Conservation (phyloP, 2,888 invertebrate genomes). For the Acleris emargana region DNA sequence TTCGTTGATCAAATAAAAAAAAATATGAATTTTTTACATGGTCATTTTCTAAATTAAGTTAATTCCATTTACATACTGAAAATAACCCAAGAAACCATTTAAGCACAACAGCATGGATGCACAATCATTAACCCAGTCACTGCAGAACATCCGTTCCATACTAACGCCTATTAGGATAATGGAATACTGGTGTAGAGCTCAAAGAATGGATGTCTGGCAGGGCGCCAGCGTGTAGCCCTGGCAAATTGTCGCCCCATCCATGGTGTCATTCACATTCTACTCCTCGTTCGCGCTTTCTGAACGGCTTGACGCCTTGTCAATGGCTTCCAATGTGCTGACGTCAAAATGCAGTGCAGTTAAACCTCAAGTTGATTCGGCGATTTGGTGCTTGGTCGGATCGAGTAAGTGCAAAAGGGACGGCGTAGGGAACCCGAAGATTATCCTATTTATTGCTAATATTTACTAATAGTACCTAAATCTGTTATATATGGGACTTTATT, state of each 20-base stretch:
- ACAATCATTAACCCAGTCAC: constrained; percentile 64
- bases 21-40: too few species aligned
- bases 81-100: not conserved
- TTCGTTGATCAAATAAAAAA: too few species aligned
- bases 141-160: constrained; percentile 53
- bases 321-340: constrained; percentile 42
- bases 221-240: constrained; percentile 55
- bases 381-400: too few species aligned
- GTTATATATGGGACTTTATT: too few species aligned
- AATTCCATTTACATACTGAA: not conserved
- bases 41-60: not conserved
- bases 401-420: too few species aligned
- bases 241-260: constrained; percentile 41
- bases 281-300: constrained; percentile 17
- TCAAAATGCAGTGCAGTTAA: not conserved
- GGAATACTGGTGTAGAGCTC: constrained; percentile 68
- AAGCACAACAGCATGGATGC: constrained; percentile 6
- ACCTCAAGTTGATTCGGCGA: not conserved
- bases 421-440: too few species aligned
- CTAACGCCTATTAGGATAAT: constrained; percentile 67
- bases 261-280: constrained; percentile 27
- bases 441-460: too few species aligned
- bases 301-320: constrained; percentile 18
- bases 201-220: constrained; percentile 66
- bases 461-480: too few species aligned